Conservation (phyloP, 2,113 vertebrate genomes). For the Edolisoma coerulescens region DNA sequence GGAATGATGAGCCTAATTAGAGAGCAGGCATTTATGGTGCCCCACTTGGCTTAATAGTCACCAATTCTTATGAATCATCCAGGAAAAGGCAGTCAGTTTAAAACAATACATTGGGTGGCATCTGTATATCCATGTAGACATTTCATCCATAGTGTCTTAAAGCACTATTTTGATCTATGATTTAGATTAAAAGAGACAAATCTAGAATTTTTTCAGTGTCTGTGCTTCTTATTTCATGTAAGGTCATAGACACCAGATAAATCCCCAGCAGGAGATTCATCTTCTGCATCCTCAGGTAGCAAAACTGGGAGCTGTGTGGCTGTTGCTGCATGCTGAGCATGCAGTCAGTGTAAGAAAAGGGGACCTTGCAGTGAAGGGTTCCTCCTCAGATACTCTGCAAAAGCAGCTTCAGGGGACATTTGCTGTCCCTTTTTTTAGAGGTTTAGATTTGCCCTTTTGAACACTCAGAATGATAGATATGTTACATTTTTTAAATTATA, state of each 20-base stretch:
- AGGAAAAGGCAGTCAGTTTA: neutral
- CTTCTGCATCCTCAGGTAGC: neutral
- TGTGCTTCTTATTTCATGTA: neutral
- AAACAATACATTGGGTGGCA: neutral
- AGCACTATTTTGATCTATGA: neutral
- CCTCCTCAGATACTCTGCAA: neutral
- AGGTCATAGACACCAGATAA: neutral
- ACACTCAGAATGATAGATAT: neutral
- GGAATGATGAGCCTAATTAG: neutral
- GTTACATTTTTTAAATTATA: neutral
- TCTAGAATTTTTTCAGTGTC: neutral
- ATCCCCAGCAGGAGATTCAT: neutral
- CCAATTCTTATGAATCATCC: neutral
- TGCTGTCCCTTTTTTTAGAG: neutral
- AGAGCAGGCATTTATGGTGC: neutral
- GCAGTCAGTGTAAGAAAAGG: neutral
- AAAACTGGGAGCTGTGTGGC: rapidly evolving
- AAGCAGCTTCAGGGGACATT: neutral
- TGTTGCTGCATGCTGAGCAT: rapidly evolving
- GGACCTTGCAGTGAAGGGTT: rapidly evolving
- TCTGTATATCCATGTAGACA: neutral
- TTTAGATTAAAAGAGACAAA: neutral
- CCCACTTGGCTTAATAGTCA: neutral
- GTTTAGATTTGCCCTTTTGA: neutral
- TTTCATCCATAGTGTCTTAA: neutral